phyloP scores from a whole-genome alignment of 92 coral and sea anemone genomes.

The Epizoanthus scotinus region DNA sequence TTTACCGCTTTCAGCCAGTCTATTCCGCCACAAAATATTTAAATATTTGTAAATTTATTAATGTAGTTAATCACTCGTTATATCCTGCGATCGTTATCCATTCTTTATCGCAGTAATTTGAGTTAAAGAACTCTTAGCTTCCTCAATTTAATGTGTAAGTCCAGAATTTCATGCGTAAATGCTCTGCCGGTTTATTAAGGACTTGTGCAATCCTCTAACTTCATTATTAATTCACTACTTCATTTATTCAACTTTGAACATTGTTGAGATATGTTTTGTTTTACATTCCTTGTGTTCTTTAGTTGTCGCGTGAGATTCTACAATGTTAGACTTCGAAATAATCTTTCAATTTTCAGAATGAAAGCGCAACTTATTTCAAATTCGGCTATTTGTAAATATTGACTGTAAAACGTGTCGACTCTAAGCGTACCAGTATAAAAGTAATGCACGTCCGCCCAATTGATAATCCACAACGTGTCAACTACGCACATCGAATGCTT shows the following conservation, averaged over 20 bases:
- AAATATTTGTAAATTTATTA: neutral
- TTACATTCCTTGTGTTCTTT: conserved; percentile 17
- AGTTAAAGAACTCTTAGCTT: neutral
- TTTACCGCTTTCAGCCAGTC: neutral
- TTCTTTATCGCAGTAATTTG: neutral
- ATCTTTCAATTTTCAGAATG: conserved; percentile 5
- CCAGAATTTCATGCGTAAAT: neutral
- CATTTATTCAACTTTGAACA: neutral
- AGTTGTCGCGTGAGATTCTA: neutral
- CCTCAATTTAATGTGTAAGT: neutral
- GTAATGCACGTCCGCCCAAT: neutral
- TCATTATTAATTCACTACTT: too few relatives aligned
- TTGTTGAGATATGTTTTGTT: neutral
- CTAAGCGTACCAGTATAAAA: too few relatives aligned
- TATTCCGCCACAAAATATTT: conserved; percentile 17
- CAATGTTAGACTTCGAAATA: neutral
- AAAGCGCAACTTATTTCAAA: neutral
- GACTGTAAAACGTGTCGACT: neutral
- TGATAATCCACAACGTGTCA: neutral
- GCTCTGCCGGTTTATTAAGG: neutral
- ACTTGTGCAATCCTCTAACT: too few relatives aligned
- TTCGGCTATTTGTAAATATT: neutral
- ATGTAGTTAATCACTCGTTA: neutral
- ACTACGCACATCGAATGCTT: neutral
- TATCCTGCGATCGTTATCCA: conserved; percentile 2